Base-by-base conservation (phyloP, 2,888 invertebrate genomes). In the Baccha elongata region DNA sequence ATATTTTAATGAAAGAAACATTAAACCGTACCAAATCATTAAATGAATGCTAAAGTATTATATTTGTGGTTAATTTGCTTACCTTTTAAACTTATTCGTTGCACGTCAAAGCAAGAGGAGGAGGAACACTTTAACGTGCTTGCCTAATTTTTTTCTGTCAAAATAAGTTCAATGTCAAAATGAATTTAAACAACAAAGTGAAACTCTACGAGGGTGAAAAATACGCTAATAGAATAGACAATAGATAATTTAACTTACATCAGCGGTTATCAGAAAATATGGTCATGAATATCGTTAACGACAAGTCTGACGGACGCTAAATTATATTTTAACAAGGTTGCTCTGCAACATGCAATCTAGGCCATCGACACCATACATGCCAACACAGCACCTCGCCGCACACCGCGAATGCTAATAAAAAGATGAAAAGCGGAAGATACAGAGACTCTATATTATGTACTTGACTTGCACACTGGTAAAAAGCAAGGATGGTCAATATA, bases 161-260 rank as follows among this genome's bases (percentile, higher is more conserved):
- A 62, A 74, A 65, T 71, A 37, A 44, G 76, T 81, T 81, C 81
- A 81, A 81, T 81, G 81, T 71, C 81, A 81, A 76, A 71, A 19
- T 15, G 6, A 15, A 11, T 48, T n/a, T n/a, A 23, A 10, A 17
- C 42, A 35, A 35, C 5, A n/a, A 35, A 35, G 35, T 2, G 13
- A 37, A n/a, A n/a, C n/a, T n/a, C n/a, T n/a, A n/a, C n/a, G n/a
- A 37, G 13, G 13, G 35, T 3, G 3, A 35, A 35, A 32, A 13
- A 4, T n/a, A 13, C 13, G 11, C 3, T 29, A 60, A 19, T 32
- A 42, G 15, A 58, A 40, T 7, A 52, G 26, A 42, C 37, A 55
- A 55, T 55, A 40, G 23, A 37, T 23, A 10, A 55, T 37, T 37
- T 26, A 40, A 58, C 5, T 40, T 4, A 13, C 23, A 23, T 23